Evolutionary conservation across 2,113 vertebrate genomes (phyloP).

Genomic region (Nesogale talazaci): DNA sequence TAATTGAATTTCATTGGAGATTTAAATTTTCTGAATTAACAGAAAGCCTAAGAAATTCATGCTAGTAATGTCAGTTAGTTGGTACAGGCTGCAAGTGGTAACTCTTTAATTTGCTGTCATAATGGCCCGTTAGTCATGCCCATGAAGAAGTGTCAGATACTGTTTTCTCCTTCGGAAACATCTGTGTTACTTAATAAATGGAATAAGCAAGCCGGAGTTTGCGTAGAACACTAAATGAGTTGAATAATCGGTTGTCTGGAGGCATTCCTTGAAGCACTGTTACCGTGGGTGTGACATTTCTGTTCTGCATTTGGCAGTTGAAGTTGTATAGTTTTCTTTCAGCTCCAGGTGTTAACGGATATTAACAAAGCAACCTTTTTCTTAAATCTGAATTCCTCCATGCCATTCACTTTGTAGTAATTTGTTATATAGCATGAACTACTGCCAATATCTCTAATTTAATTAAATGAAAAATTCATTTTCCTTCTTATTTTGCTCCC

Average conservation of each 20-base stretch:
- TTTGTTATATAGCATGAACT: conserved; percentile 14
- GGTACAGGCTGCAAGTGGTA: conserved; percentile 76
- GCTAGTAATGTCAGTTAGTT: conserved; percentile 72
- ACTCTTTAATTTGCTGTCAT: conserved; percentile 84
- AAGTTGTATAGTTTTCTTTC: conserved; percentile 3
- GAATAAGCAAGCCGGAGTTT: conserved; percentile 75
- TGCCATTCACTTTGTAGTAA: background rate
- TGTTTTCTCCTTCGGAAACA: conserved; percentile 80
- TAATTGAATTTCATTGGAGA: conserved; percentile 83
- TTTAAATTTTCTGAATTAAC: conserved; percentile 83
- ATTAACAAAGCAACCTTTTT: background rate
- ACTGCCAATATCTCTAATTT: conserved; percentile 25
- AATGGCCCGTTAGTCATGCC: conserved; percentile 84
- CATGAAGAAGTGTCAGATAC: conserved; percentile 75
- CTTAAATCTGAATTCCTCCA: too few species aligned
- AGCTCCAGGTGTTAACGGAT: background rate
- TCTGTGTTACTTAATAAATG: conserved; percentile 80
- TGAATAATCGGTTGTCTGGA: conserved; percentile 56
- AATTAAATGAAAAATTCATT: conserved; percentile 39
- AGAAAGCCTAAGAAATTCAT: conserved; percentile 76
- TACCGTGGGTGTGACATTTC: background rate
- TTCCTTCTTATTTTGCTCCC: background rate
- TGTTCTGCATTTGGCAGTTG: background rate
- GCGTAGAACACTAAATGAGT: conserved; percentile 69
- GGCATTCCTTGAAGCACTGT: conserved; percentile 34